Evolutionary conservation across 1,140 invertebrate species (phyloP), one percentile per base, ranked within the genome.

Genomic region (Platyscapa corneri): DNA sequence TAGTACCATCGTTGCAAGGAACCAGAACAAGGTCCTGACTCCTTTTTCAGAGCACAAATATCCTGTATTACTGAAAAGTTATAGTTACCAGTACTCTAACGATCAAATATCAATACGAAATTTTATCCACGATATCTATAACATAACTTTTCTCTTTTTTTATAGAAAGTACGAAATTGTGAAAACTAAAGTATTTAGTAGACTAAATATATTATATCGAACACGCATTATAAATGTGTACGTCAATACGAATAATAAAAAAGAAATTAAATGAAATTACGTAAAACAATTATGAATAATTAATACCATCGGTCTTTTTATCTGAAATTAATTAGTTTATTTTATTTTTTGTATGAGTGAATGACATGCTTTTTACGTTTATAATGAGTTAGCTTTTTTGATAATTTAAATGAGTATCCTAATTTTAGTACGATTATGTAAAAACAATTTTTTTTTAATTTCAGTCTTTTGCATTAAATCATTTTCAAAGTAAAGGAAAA

Each of bases 1-100:
- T 94, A 96, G 92, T 94, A 95, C 94, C 94, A 96, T 75, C 94
- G 93, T 67, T 93, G 90, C 80, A 94, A 91, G 79, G 94, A 93
- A 72, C 91, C 93, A 67, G 91, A 88, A 91, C 96, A 96, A 37
- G 94, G 92, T 23, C 95, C 95, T 53, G 90, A 87, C 82, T 94
- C 94, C 87, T 91, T 93, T 42, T 93, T 92, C 87, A 95, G 88
- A 30, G 88, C 88, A 92, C 96, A 97, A 79, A 94, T 92, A 79
- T 95, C 93, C 86, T 87, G 82, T 82, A 89, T 90, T 93, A 92
- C 88, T 94, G 93, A 75, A 91, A 91, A 89, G 78, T 87, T 88
- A 86, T 60, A 39, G 64, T 46, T 67, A 53, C 74, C 8, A 76
- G 27, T 42, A 53, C 14, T 77, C 46, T 30, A 75, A 30, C 23